phyloP scores from a whole-genome alignment of 2,797 vertebrate genomes.

The Leuciscus waleckii region DNA sequence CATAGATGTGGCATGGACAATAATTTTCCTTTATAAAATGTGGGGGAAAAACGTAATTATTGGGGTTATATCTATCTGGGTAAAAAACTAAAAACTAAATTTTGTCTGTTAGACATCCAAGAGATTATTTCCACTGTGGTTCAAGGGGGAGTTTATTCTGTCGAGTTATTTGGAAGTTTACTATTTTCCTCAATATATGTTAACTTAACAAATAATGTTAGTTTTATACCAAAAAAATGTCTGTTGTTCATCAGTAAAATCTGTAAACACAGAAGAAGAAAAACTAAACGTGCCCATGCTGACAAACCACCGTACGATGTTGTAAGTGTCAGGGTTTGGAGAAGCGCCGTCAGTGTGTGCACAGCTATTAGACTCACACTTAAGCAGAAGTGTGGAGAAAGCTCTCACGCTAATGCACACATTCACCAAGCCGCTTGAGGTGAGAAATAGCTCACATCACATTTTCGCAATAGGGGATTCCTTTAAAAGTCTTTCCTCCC shows the following conservation, averaged over 20 bases:
- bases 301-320: slow-evolving; percentile 3
- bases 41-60: no score
- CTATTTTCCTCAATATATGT: slow-evolving; percentile 16
- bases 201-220: slow-evolving; percentile 30
- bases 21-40: not conserved
- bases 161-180: slow-evolving; percentile 68
- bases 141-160: no score
- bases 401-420: slow-evolving; percentile 54
- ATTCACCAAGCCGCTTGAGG: slow-evolving; percentile 52
- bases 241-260: slow-evolving; percentile 66
- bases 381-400: slow-evolving; percentile 48
- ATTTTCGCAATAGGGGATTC: slow-evolving; percentile 40
- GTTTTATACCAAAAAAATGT: slow-evolving; percentile 65
- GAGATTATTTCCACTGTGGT: slow-evolving; percentile 44
- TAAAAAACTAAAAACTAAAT: not conserved
- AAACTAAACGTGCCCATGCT: not conserved
- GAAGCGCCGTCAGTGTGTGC: slow-evolving; percentile 45
- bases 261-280: slow-evolving; percentile 56
- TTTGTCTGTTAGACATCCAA: not conserved
- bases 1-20: not conserved
- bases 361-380: slow-evolving; percentile 54
- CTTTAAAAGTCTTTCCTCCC: slow-evolving; percentile 40
- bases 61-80: no score
- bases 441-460: slow-evolving; percentile 54
- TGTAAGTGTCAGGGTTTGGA: slow-evolving; percentile 43